Conservation (phyloP, 1,140 invertebrate species). For the Drosophila nigromelanica region DNA sequence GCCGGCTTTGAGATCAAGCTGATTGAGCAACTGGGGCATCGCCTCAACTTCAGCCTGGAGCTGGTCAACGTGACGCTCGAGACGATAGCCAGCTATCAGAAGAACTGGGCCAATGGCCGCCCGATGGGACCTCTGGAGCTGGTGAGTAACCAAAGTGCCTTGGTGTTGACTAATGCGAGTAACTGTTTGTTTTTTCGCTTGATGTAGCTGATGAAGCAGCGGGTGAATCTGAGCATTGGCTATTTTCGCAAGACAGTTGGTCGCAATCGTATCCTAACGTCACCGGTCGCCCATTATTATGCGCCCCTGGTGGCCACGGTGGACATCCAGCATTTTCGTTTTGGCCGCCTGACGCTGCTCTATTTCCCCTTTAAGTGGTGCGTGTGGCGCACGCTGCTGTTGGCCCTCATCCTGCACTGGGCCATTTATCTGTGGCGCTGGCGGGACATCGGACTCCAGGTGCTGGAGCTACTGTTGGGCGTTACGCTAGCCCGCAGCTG, state of each 20-base stretch:
- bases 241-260: slow-evolving; percentile 51
- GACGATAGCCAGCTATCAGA: slow-evolving; percentile 25
- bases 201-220: slow-evolving; percentile 28
- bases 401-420: slow-evolving; percentile 33
- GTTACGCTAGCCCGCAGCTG: slow-evolving; percentile 46
- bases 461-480: slow-evolving; percentile 57
- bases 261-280: slow-evolving; percentile 41
- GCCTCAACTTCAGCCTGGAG: slow-evolving; percentile 55
- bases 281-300: slow-evolving; percentile 61
- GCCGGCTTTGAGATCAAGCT: slow-evolving; percentile 66
- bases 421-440: slow-evolving; percentile 31
- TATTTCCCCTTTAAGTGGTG: slow-evolving; percentile 50
- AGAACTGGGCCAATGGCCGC: slow-evolving; percentile 32
- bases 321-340: slow-evolving; percentile 43
- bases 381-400: slow-evolving; percentile 50
- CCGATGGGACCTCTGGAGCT: slow-evolving; percentile 37
- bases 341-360: slow-evolving; percentile 39
- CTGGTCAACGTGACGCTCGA: slow-evolving; percentile 31
- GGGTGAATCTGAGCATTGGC: slow-evolving; percentile 61
- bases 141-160: slow-evolving; percentile 20
- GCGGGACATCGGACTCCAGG: slow-evolving; percentile 28
- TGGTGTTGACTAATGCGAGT: too few species aligned
- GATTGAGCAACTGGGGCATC: slow-evolving; percentile 44
- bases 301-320: slow-evolving; percentile 57
- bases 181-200: too few species aligned